Base-by-base conservation (phyloP, 2,113 vertebrate species). In the Brachirus orientalis region DNA sequence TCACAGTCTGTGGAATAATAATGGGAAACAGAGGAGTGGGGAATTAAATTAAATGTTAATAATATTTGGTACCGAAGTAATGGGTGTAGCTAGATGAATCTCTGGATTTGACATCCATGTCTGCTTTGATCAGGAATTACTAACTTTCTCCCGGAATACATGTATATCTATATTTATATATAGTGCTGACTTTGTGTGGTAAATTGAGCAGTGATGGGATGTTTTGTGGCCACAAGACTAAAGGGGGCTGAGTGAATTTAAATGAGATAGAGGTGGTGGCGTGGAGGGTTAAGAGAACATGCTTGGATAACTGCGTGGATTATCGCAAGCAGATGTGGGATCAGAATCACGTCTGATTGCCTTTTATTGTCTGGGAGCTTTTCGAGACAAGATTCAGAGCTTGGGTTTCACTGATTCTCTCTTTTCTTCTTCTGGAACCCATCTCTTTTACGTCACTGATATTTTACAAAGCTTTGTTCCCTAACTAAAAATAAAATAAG, bases 281-380 rank as follows among this genome's bases (percentile, higher is more conserved):
- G 38, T 6, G 46, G 33, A 44, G 47, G 54, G 71, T 43, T 45
- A 51, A 51, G 63, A 37, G 68, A 75, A 63, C 69, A 75, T 47
- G 78, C 79, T 79, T 75, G 80, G 78, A 58, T 87, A 56, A 63
- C 45, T 73, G 38, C 48, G 0, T 64, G 57, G 82, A 86, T 86
- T 88, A 88, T 86, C 62, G 80, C 73, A 79, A 82, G 86, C 85
- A 87, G 84, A 89, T 89, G 84, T 88, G 68, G 80, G 80, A 83
- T 84, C 82, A 79, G 70, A 75, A 65, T 75, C 63, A 75, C 58
- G 75, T 66, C 69, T 77, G 86, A 88, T 88, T 83, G 77, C 58
- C 67, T 82, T 82, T 83, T 78, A 72, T 78, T 86, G 78, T 69
- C 12, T 0, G 75, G 50, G 54, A 45, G 65, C 65, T 82, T 87